Evolutionary conservation across 2,113 vertebrate species (phyloP).

Genomic region (Patagioenas fasciata): DNA sequence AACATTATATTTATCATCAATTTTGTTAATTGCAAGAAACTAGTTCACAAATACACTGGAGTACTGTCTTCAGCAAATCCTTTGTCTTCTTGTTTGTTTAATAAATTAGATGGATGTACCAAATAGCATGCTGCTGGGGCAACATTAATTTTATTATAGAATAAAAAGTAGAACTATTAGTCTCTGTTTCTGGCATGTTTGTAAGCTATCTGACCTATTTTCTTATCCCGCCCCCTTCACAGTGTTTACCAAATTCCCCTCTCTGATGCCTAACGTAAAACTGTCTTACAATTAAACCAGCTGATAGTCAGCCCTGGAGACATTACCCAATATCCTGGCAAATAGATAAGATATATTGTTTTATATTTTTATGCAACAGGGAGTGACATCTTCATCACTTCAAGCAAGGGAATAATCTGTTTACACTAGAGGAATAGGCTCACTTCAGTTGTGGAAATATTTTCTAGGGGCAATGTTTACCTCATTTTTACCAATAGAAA

Average conservation of each 20-base stretch:
- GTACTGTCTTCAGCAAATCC: constrained; percentile 48
- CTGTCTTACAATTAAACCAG: constrained; percentile 31
- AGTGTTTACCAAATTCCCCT: constrained; percentile 8
- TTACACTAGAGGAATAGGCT: constrained; percentile 19
- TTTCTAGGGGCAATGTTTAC: neutral
- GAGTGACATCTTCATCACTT: constrained; percentile 31
- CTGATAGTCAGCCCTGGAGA: constrained; percentile 40
- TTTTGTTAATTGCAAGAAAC: constrained; percentile 59
- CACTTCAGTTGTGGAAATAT: constrained; percentile 5
- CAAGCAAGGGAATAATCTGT: constrained; percentile 7
- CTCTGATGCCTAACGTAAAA: neutral
- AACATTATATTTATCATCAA: constrained; percentile 59
- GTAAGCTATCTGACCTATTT: constrained; percentile 55
- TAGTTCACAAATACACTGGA: constrained; percentile 58
- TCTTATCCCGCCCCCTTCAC: constrained; percentile 1
- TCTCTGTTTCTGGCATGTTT: constrained; percentile 62
- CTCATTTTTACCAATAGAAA: constrained; percentile 1
- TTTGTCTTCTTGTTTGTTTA: constrained; percentile 67
- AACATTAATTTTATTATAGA: constrained; percentile 69
- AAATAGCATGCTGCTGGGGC: constrained; percentile 59
- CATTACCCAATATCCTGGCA: neutral
- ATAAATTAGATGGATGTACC: constrained; percentile 66
- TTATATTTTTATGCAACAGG: constrained; percentile 21
- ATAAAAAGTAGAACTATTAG: constrained; percentile 57
- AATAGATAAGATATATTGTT: constrained; percentile 39